Percentiles rank a stretch among this genome's conserved stretches.
Evolutionary conservation across 2,797 vertebrate genomes (phyloP).

Genomic region (Chrosomus eos): DNA sequence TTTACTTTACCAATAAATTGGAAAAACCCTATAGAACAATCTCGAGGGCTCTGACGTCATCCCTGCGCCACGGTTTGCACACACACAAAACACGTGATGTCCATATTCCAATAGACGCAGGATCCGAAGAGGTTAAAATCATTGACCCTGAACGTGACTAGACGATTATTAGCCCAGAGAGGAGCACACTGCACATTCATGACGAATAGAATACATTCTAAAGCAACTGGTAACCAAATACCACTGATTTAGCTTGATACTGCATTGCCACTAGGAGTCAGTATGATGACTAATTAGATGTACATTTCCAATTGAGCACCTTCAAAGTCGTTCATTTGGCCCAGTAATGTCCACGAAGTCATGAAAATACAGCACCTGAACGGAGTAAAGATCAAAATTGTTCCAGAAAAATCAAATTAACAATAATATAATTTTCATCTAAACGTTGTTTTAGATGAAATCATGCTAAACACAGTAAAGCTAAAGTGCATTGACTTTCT

Average conservation of each 20-base stretch:
- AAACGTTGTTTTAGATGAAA: no score
- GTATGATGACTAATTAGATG: background rate
- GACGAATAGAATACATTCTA: no score
- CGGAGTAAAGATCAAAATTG: background rate
- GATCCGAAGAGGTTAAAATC: no score
- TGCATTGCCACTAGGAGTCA: background rate
- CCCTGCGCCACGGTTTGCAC: background rate
- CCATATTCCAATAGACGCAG: background rate
- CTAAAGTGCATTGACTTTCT: background rate
- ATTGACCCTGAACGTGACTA: no score
- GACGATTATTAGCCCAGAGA: background rate
- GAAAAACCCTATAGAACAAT: background rate
- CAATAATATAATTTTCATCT: no score
- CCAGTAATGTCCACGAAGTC: background rate
- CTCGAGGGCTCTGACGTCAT: background rate
- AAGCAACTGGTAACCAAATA: background rate
- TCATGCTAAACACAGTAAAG: no score
- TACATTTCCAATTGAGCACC: background rate
- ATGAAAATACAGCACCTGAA: background rate
- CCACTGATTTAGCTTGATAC: background rate
- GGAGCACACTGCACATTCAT: no score
- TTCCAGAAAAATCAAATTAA: no score
- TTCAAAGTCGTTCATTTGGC: background rate
- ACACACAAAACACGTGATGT: no score
- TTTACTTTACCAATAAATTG: background rate